phyloP scores from a whole-genome alignment of 2,113 vertebrate genomes.

The Sapajus apella region DNA sequence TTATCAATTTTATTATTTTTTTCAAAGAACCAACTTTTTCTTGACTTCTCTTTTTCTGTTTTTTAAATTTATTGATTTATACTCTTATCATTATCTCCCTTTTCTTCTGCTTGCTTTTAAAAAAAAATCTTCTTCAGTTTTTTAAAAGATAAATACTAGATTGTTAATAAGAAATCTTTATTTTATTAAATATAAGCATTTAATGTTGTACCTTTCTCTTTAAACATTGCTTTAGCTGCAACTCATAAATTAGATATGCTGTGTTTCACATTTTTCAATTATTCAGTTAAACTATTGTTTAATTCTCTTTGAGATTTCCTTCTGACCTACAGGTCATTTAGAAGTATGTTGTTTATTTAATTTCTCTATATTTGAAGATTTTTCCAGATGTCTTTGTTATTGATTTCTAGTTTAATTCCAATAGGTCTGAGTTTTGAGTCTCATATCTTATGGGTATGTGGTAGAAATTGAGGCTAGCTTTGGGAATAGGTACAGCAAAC shows the following conservation, averaged over 20 bases:
- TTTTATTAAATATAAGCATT: neutral
- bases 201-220: neutral
- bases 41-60: slow-evolving; percentile 63
- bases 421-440: neutral
- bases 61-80: slow-evolving; percentile 53
- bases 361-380: neutral
- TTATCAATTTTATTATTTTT: slow-evolving; percentile 62
- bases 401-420: neutral
- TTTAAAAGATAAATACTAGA: neutral
- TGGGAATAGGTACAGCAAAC: neutral
- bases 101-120: slow-evolving; percentile 1
- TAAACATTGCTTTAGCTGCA: neutral
- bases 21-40: slow-evolving; percentile 52
- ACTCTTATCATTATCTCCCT: neutral
- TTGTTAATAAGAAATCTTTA: neutral
- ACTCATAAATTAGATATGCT: neutral
- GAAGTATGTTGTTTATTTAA: neutral
- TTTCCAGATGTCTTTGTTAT: neutral
- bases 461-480: neutral
- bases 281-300: neutral
- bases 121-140: neutral
- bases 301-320: neutral
- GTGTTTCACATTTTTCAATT: slow-evolving; percentile 35
- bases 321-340: neutral
- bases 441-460: neutral